Conservation (phyloP, 1,140 invertebrate species). For the Zaprionus vittiger region DNA sequence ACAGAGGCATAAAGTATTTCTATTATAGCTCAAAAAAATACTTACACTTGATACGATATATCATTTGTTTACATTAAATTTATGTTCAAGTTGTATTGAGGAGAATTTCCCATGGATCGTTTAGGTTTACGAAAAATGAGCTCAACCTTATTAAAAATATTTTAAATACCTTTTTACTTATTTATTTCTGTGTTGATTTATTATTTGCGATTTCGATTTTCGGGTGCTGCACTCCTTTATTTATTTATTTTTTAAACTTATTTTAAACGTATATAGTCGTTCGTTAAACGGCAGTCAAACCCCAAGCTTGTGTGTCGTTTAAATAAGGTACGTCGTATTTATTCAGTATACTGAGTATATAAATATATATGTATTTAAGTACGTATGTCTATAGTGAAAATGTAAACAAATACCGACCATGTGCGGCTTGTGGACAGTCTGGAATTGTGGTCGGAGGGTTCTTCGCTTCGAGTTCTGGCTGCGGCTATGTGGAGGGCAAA, state of each 20-base stretch:
- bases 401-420: constrained; percentile 53
- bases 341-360: constrained; percentile 9
- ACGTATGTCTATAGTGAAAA: background rate
- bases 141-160: background rate
- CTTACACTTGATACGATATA: background rate
- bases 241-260: background rate
- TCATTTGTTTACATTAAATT: background rate
- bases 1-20: background rate
- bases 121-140: constrained; percentile 4
- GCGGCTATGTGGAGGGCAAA: constrained; percentile 10
- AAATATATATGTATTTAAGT: constrained; percentile 10
- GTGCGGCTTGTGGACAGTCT: constrained; percentile 24
- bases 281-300: constrained; percentile 23
- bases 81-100: background rate
- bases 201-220: constrained; percentile 15
- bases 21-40: background rate
- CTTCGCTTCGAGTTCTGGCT: background rate
- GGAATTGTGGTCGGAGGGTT: constrained; percentile 10
- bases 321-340: background rate
- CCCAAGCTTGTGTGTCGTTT: background rate
- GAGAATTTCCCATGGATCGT: constrained; percentile 14
- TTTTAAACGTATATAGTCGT: constrained; percentile 11
- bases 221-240: background rate
- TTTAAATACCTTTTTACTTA: constrained; percentile 10
- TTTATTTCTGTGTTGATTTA: background rate